Evolutionary conservation across 1,140 invertebrate species (phyloP), one percentile per base, ranked within the genome.

Genomic region (Cydia amplana): DNA sequence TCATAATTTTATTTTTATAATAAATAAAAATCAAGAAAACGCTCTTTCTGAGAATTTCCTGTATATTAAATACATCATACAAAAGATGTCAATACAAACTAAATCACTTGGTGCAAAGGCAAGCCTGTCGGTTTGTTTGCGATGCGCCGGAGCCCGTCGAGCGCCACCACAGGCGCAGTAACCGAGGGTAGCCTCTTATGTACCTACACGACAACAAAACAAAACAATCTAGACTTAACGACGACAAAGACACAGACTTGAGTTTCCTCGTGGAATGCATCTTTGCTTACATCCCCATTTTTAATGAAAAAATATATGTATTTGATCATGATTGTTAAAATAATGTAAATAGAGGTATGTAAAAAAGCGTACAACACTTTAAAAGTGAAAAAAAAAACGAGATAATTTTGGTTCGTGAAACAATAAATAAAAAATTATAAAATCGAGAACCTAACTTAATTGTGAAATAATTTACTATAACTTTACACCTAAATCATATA

Each of bases 51-150:
- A 92, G 88, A 88, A 89, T 91, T 88, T 91, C 84, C 88, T 78
- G 83, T 91, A 91, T 91, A 91, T 89, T 89, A 93, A 92, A 93
- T 93, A 93, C 90, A 92, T 90, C 88, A 90, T 93, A 93, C 91
- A 93, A 93, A 93, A 92, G 90, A 93, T 91, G 90, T 90, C 85
- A 88, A 90, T 91, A 91, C 88, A 89, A 91, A 93, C 89, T 91
- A 92, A 93, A 91, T 93, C 91, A 93, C 92, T 93, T 92, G 91
- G 90, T 93, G 91, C 91, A 91, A 91, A 93, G 91, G 92, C 91
- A 92, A 93, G 90, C 90, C 90, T 88, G 86, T 85, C 88, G 88
- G 87, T 91, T 82, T 79, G 86, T 70, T 70, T 70, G 65, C 65
- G 65, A 36, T 36, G 78, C 82, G 80, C 72, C 75, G 63, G 49